phyloP scores from a whole-genome alignment of 2,888 invertebrate species.

The Napeogenes inachia region DNA sequence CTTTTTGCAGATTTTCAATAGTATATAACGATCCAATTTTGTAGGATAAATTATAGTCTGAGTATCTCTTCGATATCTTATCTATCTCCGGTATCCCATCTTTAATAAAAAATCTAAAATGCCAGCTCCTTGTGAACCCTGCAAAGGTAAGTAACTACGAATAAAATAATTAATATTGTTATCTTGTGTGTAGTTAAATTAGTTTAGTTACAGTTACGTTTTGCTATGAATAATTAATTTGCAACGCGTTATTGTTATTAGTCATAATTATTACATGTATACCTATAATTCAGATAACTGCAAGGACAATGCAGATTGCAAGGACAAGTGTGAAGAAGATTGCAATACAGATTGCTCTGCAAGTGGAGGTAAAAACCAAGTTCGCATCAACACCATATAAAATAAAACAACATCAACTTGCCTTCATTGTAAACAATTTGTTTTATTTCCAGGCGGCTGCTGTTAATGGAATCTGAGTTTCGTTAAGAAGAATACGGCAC shows the following conservation, averaged over 20 bases:
- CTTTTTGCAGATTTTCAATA: slow-evolving; percentile 40
- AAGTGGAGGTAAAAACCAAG: slow-evolving; percentile 16
- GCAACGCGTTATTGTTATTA: too few relatives aligned
- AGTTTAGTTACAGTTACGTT: too few relatives aligned
- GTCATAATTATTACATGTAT: too few relatives aligned
- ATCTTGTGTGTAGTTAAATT: too few relatives aligned
- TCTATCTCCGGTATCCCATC: not conserved
- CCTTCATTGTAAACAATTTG: not conserved
- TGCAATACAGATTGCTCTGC: slow-evolving; percentile 42
- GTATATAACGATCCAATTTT: slow-evolving; percentile 39
- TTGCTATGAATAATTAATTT: not conserved
- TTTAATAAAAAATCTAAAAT: slow-evolving; percentile 44
- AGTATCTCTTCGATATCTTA: slow-evolving; percentile 11
- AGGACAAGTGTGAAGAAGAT: slow-evolving; percentile 43
- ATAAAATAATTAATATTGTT: too few relatives aligned
- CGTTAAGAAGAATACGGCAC: not conserved
- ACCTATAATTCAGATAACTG: slow-evolving; percentile 49
- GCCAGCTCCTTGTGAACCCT: slow-evolving; percentile 76
- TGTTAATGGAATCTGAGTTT: slow-evolving; percentile 39
- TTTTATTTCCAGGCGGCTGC: slow-evolving; percentile 50
- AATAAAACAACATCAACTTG: not conserved
- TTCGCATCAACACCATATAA: not conserved
- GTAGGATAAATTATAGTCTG: slow-evolving; percentile 32
- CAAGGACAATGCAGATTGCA: slow-evolving; percentile 54
- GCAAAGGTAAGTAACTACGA: slow-evolving; percentile 65